Evolutionary conservation across 2,888 invertebrate species (phyloP).

Genomic region (Agrochola circellaris): DNA sequence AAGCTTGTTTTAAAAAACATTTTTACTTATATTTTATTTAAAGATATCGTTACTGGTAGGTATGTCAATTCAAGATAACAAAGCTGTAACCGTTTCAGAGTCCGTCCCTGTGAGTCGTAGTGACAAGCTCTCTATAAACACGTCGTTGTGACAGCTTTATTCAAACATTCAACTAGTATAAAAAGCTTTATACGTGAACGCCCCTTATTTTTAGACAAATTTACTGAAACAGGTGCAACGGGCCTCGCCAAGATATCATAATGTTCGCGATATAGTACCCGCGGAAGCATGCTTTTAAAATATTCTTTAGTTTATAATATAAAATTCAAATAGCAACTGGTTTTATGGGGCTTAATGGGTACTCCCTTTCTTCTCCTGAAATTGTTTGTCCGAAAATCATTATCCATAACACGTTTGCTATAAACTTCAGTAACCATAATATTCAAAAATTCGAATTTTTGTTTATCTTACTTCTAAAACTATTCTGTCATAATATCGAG

Average conservation of each 20-base stretch:
- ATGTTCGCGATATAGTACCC: slow-evolving; percentile 40
- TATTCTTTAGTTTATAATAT: slow-evolving; percentile 15
- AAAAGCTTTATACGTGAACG: slow-evolving; percentile 65
- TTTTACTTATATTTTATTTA: not conserved
- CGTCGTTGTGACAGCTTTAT: slow-evolving; percentile 71
- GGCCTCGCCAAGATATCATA: slow-evolving; percentile 52
- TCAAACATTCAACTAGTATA: slow-evolving; percentile 64
- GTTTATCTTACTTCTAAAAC: too few species aligned
- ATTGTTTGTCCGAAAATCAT: too few species aligned
- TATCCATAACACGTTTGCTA: too few species aligned
- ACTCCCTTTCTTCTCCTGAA: too few species aligned
- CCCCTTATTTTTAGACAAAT: slow-evolving; percentile 66
- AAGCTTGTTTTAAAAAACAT: too few species aligned
- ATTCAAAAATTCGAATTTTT: too few species aligned
- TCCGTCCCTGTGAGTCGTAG: slow-evolving; percentile 49
- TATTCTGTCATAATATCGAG: not conserved
- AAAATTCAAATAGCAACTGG: not conserved
- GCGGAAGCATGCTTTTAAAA: slow-evolving; percentile 19
- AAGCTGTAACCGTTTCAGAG: not conserved
- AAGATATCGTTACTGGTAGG: too few species aligned
- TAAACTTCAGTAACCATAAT: too few species aligned
- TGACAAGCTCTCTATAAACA: slow-evolving; percentile 66
- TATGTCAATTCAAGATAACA: not conserved
- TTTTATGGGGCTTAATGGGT: not conserved
- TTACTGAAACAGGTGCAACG: slow-evolving; percentile 68